Evolutionary conservation across 2,797 vertebrate genomes (phyloP).

Genomic region (Euphonia xanthogaster): DNA sequence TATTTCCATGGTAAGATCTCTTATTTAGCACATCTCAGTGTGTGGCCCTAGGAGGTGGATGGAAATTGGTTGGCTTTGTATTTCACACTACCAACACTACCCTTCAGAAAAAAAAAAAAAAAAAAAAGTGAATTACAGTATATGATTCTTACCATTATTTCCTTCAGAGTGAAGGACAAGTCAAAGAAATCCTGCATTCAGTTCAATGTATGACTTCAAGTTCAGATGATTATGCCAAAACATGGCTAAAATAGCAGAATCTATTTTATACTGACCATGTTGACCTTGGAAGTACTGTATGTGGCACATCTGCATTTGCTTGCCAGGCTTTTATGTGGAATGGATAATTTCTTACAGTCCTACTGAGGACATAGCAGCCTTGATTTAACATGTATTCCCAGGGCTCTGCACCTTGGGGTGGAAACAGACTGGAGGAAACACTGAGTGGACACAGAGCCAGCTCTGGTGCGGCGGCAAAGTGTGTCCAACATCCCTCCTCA

Average conservation of each 20-base stretch:
- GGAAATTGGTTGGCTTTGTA: background rate
- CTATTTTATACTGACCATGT: background rate
- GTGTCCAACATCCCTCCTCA: background rate
- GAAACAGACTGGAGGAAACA: background rate
- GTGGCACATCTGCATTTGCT: background rate
- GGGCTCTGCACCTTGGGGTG: background rate
- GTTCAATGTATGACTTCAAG: background rate
- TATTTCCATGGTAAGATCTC: background rate
- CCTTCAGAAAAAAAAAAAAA: background rate
- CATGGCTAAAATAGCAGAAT: background rate
- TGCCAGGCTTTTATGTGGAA: background rate
- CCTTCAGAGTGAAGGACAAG: background rate
- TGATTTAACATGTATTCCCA: background rate
- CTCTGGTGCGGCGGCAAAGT: background rate
- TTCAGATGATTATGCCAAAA: background rate
- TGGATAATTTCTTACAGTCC: background rate
- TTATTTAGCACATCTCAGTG: background rate
- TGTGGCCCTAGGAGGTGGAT: background rate
- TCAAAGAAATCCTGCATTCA: background rate
- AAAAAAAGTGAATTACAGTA: background rate
- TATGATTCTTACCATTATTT: background rate
- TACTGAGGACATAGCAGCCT: background rate
- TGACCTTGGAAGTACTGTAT: background rate
- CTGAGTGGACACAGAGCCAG: accelerated
- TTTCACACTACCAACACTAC: background rate